Conservation (phyloP, 2,888 invertebrate genomes). For the Pseudolycoriella hygida region DNA sequence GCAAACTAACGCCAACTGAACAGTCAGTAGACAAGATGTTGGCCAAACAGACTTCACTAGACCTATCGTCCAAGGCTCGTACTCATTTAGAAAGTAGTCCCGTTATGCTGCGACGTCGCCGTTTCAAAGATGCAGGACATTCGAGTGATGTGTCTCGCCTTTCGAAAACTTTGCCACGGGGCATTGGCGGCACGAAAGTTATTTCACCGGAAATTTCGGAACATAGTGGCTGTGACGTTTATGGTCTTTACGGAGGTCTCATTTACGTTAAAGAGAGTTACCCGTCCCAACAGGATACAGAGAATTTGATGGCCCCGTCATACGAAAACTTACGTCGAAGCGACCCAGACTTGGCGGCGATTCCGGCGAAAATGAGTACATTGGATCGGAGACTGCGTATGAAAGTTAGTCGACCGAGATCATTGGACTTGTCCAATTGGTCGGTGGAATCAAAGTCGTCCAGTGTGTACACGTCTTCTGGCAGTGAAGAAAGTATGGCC, state of each 20-base stretch:
- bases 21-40: conserved; percentile 29
- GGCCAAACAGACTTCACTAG: conserved; percentile 42
- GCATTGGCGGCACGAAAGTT: conserved; percentile 30
- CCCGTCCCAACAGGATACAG: conserved; percentile 57
- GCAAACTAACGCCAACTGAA: conserved; percentile 13
- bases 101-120: conserved; percentile 38
- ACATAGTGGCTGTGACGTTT: conserved; percentile 63
- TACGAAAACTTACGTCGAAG: conserved; percentile 62
- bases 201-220: conserved; percentile 33
- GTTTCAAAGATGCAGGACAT: conserved; percentile 28
- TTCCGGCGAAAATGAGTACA: conserved; percentile 67
- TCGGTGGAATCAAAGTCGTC: conserved; percentile 73
- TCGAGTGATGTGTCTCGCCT: conserved; percentile 34
- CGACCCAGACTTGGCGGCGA: conserved; percentile 69
- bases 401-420: conserved; percentile 66
- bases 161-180: conserved; percentile 64
- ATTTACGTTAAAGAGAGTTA: conserved; percentile 57
- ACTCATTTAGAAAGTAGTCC: conserved; percentile 45
- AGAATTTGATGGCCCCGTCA: conserved; percentile 34
- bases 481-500: conserved; percentile 72
- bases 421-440: conserved; percentile 73
- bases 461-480: conserved; percentile 64
- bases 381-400: conserved; percentile 62
- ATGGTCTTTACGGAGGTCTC: conserved; percentile 74
- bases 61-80: conserved; percentile 40